Evolutionary conservation across 2,888 invertebrate species (phyloP).

Genomic region (Brachypalpus laphriformis): DNA sequence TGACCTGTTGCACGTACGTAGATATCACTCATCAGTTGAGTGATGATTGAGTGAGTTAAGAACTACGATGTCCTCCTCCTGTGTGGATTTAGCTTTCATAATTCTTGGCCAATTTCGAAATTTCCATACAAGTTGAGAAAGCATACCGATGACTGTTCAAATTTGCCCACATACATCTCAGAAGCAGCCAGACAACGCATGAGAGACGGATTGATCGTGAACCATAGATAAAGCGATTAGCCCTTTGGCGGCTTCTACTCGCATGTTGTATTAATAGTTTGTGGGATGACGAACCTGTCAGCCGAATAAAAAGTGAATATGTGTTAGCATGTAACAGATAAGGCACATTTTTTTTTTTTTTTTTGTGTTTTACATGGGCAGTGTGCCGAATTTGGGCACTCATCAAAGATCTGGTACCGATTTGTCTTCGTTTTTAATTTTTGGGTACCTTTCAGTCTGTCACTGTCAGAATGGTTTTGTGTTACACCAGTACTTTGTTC

Average conservation of each 20-base stretch:
- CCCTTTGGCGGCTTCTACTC: constrained; percentile 59
- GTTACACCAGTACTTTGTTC: constrained; percentile 48
- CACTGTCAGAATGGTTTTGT: constrained; percentile 62
- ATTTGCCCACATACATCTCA: not conserved
- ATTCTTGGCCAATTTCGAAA: not conserved
- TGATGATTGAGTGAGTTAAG: constrained; percentile 33
- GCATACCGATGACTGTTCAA: constrained; percentile 4
- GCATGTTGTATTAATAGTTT: not conserved
- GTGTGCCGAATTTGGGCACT: constrained; percentile 48
- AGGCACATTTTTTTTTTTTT: constrained; percentile 1
- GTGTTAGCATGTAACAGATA: constrained; percentile 39
- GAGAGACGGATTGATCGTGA: constrained; percentile 48
- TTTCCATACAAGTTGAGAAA: not conserved
- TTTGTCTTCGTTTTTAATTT: constrained; percentile 16
- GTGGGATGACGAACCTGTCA: constrained; percentile 50
- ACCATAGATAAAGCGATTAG: constrained; percentile 38
- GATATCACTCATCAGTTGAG: constrained; percentile 38
- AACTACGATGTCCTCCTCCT: constrained; percentile 26
- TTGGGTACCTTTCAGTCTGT: constrained; percentile 41
- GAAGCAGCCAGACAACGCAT: constrained; percentile 10
- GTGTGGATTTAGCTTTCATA: not conserved
- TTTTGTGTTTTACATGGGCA: constrained; percentile 3
- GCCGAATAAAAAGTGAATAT: constrained; percentile 59
- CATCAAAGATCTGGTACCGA: constrained; percentile 11
- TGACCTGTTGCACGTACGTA: constrained; percentile 55